Evolutionary conservation across 2,888 invertebrate genomes (phyloP).

Genomic region (Spodoptera picta): DNA sequence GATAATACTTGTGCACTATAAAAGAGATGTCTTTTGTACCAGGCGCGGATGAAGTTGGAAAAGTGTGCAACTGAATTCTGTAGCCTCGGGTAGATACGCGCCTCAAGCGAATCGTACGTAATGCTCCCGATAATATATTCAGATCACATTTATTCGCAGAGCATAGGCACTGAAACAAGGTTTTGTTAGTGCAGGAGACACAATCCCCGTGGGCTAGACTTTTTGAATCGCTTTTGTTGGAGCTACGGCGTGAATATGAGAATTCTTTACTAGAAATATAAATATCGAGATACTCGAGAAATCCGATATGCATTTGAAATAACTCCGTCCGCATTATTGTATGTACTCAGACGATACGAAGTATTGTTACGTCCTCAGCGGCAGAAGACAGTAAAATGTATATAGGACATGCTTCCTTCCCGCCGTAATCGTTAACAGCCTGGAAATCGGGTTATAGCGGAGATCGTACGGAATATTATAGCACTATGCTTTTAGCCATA

Average conservation of each 20-base stretch:
- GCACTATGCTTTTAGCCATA: constrained; percentile 55
- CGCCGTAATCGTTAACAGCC: constrained; percentile 59
- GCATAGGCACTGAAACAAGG: constrained; percentile 83
- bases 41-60: constrained; percentile 73
- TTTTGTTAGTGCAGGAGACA: constrained; percentile 76
- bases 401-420: constrained; percentile 51
- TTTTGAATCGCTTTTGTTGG: constrained; percentile 65
- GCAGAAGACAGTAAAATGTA: constrained; percentile 42
- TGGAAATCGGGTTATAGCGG: constrained; percentile 57
- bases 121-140: constrained; percentile 86
- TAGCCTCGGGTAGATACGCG: constrained; percentile 76
- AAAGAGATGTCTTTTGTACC: constrained; percentile 70
- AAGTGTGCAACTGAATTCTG: constrained; percentile 78
- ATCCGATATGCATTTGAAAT: constrained; percentile 42
- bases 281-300: constrained; percentile 30
- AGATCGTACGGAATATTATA: constrained; percentile 54
- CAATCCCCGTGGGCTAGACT: constrained; percentile 75
- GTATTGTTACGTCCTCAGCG: constrained; percentile 25
- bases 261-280: constrained; percentile 47
- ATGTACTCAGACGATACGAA: constrained; percentile 7
- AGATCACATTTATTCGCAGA: constrained; percentile 83
- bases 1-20: constrained; percentile 59
- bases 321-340: constrained; percentile 14
- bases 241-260: constrained; percentile 46
- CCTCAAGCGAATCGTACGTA: constrained; percentile 83